Conservation (phyloP, 2,888 invertebrate species). For the Darwinula stevensoni region DNA sequence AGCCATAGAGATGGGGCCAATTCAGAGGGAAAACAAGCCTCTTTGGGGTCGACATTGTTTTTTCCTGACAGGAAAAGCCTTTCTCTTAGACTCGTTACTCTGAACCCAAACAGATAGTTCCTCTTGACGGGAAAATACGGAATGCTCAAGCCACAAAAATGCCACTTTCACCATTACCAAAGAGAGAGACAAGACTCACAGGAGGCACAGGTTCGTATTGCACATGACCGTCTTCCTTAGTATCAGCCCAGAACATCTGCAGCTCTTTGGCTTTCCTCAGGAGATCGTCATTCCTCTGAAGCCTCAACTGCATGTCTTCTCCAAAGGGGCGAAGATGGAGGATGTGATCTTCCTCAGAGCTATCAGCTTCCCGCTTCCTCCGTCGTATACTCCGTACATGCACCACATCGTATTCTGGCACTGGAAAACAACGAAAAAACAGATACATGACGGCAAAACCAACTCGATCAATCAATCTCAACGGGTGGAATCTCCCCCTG, state of each 20-base stretch:
- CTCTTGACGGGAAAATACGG: too few species aligned
- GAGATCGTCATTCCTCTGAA: conserved; percentile 44
- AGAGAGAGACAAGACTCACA: conserved; percentile 22
- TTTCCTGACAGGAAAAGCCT: too few species aligned
- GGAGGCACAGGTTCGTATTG: conserved; percentile 42
- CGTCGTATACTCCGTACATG: conserved; percentile 25
- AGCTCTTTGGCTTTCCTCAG: conserved; percentile 36
- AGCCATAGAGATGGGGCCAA: too few species aligned
- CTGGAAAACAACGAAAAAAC: conserved; percentile 15
- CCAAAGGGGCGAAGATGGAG: conserved; percentile 53
- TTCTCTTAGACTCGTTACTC: too few species aligned
- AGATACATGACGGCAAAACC: too few species aligned
- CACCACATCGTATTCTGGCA: conserved; percentile 58
- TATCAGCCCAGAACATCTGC: conserved; percentile 48
- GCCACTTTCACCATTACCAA: not conserved
- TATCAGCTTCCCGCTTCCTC: conserved; percentile 9
- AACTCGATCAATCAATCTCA: too few species aligned
- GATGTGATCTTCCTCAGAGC: conserved; percentile 7
- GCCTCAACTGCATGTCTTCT: conserved; percentile 33
- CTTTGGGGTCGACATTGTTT: too few species aligned
- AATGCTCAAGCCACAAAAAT: not conserved
- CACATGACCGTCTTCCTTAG: conserved; percentile 29
- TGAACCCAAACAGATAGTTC: too few species aligned
- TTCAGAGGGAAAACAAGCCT: too few species aligned
- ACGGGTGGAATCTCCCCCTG: too few species aligned